A percentile compares a stretch with the other conserved stretches of the same genome.
phyloP scores from a whole-genome alignment of 2,888 invertebrate genomes.

The Xanthia icteritia region DNA sequence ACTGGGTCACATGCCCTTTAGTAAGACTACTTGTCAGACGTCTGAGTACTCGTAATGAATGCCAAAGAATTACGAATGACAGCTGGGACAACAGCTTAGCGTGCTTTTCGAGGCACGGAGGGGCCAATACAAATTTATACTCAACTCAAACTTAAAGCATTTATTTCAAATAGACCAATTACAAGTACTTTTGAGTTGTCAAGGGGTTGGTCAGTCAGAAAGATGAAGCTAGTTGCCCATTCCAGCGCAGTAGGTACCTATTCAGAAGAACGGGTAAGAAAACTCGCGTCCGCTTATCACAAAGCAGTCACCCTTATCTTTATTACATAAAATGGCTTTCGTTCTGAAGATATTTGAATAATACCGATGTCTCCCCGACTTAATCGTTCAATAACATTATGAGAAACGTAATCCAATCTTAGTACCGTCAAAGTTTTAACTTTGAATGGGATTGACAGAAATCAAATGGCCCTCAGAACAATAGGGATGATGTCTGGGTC shows the following conservation, averaged over 20 bases:
- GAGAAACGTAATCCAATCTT: constrained; percentile 59
- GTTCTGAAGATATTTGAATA: constrained; percentile 68
- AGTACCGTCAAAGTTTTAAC: constrained; percentile 28
- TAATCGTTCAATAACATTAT: constrained; percentile 72
- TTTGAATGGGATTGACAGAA: constrained; percentile 1
- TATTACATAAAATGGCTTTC: constrained; percentile 48
- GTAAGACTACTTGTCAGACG: background rate
- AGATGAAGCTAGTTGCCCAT: too few species aligned
- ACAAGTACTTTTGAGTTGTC: too few species aligned
- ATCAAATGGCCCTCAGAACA: background rate
- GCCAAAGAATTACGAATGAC: background rate
- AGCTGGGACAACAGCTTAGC: background rate
- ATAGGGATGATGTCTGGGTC: too few species aligned
- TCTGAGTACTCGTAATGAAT: background rate
- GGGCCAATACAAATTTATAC: background rate
- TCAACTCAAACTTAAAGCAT: too few species aligned
- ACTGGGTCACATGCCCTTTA: background rate
- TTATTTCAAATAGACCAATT: too few species aligned
- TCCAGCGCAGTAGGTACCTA: too few species aligned
- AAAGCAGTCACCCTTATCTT: constrained; percentile 38
- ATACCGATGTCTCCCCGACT: constrained; percentile 70
- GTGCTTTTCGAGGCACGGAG: background rate
- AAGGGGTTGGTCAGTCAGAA: too few species aligned
- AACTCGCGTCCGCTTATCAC: constrained; percentile 27
- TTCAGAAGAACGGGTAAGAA: background rate